These are phyloP conservation scores for Marasmarcha lunaedactyla DNA, from an alignment of 2,888 invertebrate genomes.

Conservation along the genomic window DNA sequence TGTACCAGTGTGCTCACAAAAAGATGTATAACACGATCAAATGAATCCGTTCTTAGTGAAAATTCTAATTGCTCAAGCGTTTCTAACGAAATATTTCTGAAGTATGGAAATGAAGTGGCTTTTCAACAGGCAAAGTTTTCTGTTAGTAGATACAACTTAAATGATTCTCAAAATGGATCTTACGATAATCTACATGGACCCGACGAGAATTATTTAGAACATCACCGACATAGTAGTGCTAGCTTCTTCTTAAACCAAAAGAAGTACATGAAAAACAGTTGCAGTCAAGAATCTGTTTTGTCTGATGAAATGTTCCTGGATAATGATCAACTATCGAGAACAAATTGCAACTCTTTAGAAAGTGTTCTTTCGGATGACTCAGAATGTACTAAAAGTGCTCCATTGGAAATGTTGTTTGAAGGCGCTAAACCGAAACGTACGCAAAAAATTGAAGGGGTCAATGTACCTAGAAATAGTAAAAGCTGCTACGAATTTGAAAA, in stretches of 20 bases:
- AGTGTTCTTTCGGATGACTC: slow-evolving; percentile 86
- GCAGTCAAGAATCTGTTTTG: slow-evolving; percentile 82
- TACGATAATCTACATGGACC: slow-evolving; percentile 53
- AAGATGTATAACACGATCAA: slow-evolving; percentile 71
- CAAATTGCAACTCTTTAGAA: slow-evolving; percentile 83
- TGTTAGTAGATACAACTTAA: slow-evolving; percentile 56
- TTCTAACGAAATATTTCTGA: slow-evolving; percentile 63
- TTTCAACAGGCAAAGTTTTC: slow-evolving; percentile 56
- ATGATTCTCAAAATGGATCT: slow-evolving; percentile 59
- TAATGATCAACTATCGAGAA: slow-evolving; percentile 68
- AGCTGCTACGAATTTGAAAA: slow-evolving; percentile 66
- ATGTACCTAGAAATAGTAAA: slow-evolving; percentile 52
- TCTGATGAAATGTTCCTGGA: slow-evolving; percentile 76
- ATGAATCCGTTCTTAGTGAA: slow-evolving; percentile 62
- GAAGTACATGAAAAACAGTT: slow-evolving; percentile 70
- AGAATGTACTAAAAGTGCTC: slow-evolving; percentile 81
- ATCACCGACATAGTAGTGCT: slow-evolving; percentile 77
- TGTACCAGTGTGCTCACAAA: slow-evolving; percentile 64
- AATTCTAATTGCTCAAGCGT: slow-evolving; percentile 64
- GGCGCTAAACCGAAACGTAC: slow-evolving; percentile 57
- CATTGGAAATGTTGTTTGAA: slow-evolving; percentile 78
- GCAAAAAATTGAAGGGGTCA: slow-evolving; percentile 27
- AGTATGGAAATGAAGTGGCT: slow-evolving; percentile 58
- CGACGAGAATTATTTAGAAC: slow-evolving; percentile 57
- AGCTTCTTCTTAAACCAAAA: slow-evolving; percentile 84